Evolutionary conservation across 2,113 vertebrate genomes (phyloP).

Genomic region (Planiliza haematocheilus): DNA sequence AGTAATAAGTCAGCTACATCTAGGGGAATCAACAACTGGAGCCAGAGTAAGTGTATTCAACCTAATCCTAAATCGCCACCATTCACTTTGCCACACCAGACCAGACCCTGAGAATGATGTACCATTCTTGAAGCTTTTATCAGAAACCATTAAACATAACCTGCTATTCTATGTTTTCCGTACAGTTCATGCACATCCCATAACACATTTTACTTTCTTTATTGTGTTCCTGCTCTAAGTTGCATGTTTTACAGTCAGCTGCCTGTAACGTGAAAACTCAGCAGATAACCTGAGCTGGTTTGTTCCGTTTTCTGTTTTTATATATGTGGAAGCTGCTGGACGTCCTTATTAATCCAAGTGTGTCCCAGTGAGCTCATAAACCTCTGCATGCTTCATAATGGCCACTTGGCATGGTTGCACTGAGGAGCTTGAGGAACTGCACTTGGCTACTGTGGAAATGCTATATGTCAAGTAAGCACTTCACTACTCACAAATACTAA

Average conservation of each 20-base stretch:
- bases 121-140: too few species aligned
- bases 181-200: too few species aligned
- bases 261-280: not conserved
- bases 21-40: too few species aligned
- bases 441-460: not conserved
- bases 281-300: not conserved
- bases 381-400: not conserved
- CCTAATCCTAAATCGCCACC: too few species aligned
- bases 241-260: not conserved
- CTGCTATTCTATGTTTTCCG: too few species aligned
- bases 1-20: too few species aligned
- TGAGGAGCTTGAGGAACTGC: not conserved
- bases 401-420: not conserved
- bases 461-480: not conserved
- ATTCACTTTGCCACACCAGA: too few species aligned
- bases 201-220: not conserved
- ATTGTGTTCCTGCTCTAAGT: not conserved
- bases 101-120: too few species aligned
- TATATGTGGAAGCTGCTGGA: not conserved
- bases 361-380: not conserved
- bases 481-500: not conserved
- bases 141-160: too few species aligned
- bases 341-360: not conserved
- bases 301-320: not conserved
- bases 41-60: too few species aligned